Base-by-base conservation (phyloP, 2,888 invertebrate species). In the Spilosoma lubricipeda region DNA sequence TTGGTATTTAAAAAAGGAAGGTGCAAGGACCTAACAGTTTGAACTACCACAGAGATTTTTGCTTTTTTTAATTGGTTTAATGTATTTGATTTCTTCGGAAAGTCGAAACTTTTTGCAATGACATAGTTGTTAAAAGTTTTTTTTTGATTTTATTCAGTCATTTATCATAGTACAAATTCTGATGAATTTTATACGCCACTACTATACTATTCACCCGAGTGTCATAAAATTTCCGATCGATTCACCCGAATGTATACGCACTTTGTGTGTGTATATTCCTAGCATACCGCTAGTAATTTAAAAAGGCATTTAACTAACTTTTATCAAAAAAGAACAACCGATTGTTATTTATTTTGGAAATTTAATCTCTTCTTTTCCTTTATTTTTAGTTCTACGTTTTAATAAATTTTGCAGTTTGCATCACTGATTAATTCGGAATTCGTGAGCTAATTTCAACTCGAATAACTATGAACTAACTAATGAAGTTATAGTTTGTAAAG, bases 371-470 rank as follows among this genome's bases (percentile, higher is more conserved):
- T 1, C 63, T 27, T 13, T 30, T 1, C 63, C 23, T 13, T 11
- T 45, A 30, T 9, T 36, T 71, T 20, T 48, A 13, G 7, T 1
- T 48, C 48, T 20, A 48, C 5, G 48, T 48, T 20, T 18, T 4
- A 45, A 45, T 45, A 18, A 18, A 73, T 56, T 30, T 30, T 39
- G 65, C 71, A 70, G 71, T 67, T 76, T 84, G 76, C 82, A 82
- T 84, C 76, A 71, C 74, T 75, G 80, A 85, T 85, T 80, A 76
- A 82, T 83, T 79, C 48, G 42, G 56, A 73, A 74, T 69, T 66
- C 63, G 30, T 77, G 72, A 77, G 74, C 68, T 80, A 75, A 78
- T 80, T 79, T 77, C 77, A 78, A 73, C 73, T 70, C 74, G 77
- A 85, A 63, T 76, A 69, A 75, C 72, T 74, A 72, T 72, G 73